Evolutionary conservation across 2,888 invertebrate species (phyloP), one percentile per base, ranked within the genome.

Genomic region (Choristoneura rosaceana): DNA sequence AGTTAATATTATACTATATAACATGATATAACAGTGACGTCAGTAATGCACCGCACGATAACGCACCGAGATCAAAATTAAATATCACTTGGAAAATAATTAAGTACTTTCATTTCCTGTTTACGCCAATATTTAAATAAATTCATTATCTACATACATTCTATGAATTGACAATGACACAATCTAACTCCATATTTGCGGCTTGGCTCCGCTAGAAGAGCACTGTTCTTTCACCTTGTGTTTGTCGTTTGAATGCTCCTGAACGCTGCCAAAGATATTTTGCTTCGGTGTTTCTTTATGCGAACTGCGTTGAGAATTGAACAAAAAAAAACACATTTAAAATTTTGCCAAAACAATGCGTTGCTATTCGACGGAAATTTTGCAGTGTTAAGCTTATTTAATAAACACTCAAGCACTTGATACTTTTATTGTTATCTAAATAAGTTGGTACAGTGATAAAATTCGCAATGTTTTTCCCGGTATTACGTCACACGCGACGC

Each of bases 171-270:
- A 71, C 70, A 41, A 4, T 73, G 69, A 71, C 70, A 41, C 7
- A 9, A 7, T 71, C 80, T 86, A 90, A 78, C 89, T 90, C 86
- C 90, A 91, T 76, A 90, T 84, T 47, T 81, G 80, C 2, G 90
- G 88, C 77, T 90, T 90, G 9, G 80, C 79, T 34, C 88, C 84
- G 2, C 87, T 87, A 0, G 90, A 90, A 0, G 86, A 78, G 66
- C 90, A 89, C 12, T 84, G 80, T 60, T 85, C 84, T 66, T 79
- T 89, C 52, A n/a, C 60, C 81, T 85, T 89, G 75, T 78, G 75
- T 71, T 79, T 83, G 17, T n/a, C 73, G 58, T 63, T 73, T 62
- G 58, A 65, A 43, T 71, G 76, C 59, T 78, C 82, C 69, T 77
- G 78, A 59, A 78, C 80, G 55, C 80, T 80, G 52, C 88, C 87